Evolutionary conservation across 2,888 invertebrate genomes (phyloP), one percentile per base, ranked within the genome.

Genomic region (Mesochorus sp.): DNA sequence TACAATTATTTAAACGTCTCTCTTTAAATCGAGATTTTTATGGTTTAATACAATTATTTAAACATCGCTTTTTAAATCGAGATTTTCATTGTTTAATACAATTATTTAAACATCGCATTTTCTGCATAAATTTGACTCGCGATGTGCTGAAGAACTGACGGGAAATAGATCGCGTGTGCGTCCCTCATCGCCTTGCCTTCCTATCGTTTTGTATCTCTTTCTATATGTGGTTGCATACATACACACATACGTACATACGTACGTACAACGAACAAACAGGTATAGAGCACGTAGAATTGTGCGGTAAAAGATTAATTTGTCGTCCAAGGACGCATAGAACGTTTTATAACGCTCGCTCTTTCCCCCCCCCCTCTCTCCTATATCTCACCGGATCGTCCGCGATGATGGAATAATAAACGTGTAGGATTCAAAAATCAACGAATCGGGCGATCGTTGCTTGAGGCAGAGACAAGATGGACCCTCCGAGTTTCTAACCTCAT

Each of bases 221-320:
- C 12, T 19, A 37, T 12, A 21, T 57, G 37, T 37, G 21, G 8
- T 6, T 6, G 14, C n/a, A 6, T 31, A 28, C 6, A 6, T 0
- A 10, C 17, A 14, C 14, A 31, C 4, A 1, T 47, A 62, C 19
- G 10, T 19, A n/a, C 21, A 4, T 31, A 28, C 8, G 19, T 8
- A 17, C 8, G 12, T 17, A 26, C 17, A n/a, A 14, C 47, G 31
- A 26, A 31, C 62, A 2, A 17, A 17, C 39, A 39, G 51, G 39
- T 66, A 53, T 39, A 24, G 5, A 14, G 2, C 17, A n/a, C 39
- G 44, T 53, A 19, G 44, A 59, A 71, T 64, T 44, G 53, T 53
- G 51, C 31, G 19, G 59, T 67, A 34, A 67, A 76, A 72, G 28
- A 72, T 67, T 34, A 62, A 76, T 76, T 76, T 34, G 55, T 44